Evolutionary conservation across 2,888 invertebrate genomes (phyloP), one percentile per base, ranked within the genome.

Genomic region (Apamea monoglypha): DNA sequence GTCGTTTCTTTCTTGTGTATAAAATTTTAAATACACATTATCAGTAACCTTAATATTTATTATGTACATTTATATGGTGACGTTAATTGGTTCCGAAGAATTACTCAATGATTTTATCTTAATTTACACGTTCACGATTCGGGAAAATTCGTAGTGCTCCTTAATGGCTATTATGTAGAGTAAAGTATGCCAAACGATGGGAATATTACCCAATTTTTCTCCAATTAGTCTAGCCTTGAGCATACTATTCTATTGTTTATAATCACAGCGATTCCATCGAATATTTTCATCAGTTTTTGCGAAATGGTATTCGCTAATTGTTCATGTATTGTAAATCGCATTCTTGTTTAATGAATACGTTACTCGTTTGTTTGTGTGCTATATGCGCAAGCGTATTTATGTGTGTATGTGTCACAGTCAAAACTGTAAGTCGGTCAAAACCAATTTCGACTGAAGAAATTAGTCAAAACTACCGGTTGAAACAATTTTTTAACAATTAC

Each of bases 341-440:
- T 93, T 92, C 92, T 90, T 90, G 83, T 85, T 88, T 94, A 94
- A 94, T 94, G 92, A 90, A 90, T 89, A 90, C 89, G 89, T 92
- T 91, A 86, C 67, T 68, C 4, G 50, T 63, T 77, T 78, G 53
- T 61, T 40, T 83, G 86, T 86, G 84, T 87, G 83, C 70, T 80
- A 63, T 82, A 71, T 81, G 83, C 56, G 83, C 84, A 79, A 70
- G 81, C 75, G 81, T 80, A 74, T 81, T 68, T 80, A 74, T 73
- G 36, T 75, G 61, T 75, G 36, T 61, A 7, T 47, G 29, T 2
- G 73, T 74, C 36, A 50, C 69, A 18, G 68, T 21, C 2, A n/a
- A 21, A n/a, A 5, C 14, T 50, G 68, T 1, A 14, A 69, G 16
- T 74, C 21, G 50, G 69, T 14, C 14, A 40, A 69, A 74, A 40